Evolutionary conservation across 2,888 invertebrate species (phyloP), one percentile per base, ranked within the genome.

Genomic region (Acanthosepion lycidas): DNA sequence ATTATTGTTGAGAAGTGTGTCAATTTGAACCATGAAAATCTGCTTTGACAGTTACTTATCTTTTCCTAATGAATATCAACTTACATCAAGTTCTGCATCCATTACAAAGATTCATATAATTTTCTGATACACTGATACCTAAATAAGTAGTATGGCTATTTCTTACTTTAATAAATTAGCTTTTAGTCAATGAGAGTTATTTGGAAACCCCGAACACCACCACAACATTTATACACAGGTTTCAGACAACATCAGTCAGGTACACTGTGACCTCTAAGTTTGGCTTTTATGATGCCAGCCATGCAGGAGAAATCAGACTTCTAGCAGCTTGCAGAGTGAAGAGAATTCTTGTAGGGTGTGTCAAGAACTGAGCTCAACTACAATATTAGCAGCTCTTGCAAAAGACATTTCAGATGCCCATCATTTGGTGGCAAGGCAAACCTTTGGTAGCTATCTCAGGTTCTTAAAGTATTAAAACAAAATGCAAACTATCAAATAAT

Each of bases 181-280:
- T 42, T 42, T 42, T 42, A 42, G 42, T 42, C 3, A 42, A 42
- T 42, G 3, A 42, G 42, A 42, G 42, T 42, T 42, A 42, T 42
- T 42, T 42, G 42, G 42, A 42, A 42, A 42, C 42, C 42, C 42
- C 42, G 3, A 42, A 42, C 42, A 42, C 42, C 2, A 78, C 9
- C 33, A 33, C 78, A 12, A 78, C 78, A n/a, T 33, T 78, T 33
- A n/a, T 15, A 78, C n/a, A 33, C n/a, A 78, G 33, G 33, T n/a
- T 78, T 78, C 78, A 78, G n/a, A n/a, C n/a, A 78, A 33, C 33
- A 78, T n/a, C 78, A 78, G 78, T n/a, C 78, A 78, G 78, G 78
- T 78, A 33, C 33, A 26, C 78, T 78, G 78, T 78, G 78, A 78
- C 78, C n/a, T 78, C 12, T 78, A 78, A 78, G 78, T n/a, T 33